Base-by-base conservation (phyloP, 2,113 vertebrate species). In the Takifugu flavidus region DNA sequence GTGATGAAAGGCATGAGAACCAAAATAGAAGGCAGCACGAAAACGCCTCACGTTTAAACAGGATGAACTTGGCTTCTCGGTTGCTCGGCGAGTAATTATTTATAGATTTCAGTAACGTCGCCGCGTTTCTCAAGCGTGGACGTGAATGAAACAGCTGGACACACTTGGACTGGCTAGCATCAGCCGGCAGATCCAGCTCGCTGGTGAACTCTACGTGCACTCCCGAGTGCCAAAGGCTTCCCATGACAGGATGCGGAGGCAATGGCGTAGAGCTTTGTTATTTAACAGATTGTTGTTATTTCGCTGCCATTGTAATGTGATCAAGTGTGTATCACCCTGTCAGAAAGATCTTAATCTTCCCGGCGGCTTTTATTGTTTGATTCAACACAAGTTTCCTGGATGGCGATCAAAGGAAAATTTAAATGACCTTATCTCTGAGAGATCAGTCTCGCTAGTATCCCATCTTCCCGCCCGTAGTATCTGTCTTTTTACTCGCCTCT, bases 271-370 rank as follows among this genome's bases (percentile, higher is more conserved):
- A 42, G 65, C 81, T 86, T 84, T 88, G 82, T 88, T 85, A 78
- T 79, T 84, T 77, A 53, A 60, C 67, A 67, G 66, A 82, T 82
- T 80, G 77, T 88, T 88, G 81, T 83, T 88, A 77, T 82, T 87
- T 79, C 74, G 56, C 74, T 69, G 74, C 79, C 84, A 90, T 86
- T 88, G 87, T 89, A 73, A 85, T 76, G 74, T 76, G 80, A 86
- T 82, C 78, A 56, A 77, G 74, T 75, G 77, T 76, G 75, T 75
- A 86, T 87, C 85, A 74, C 74, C 62, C 59, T 67, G 77, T 82
- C 79, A 74, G 49, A 73, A 25, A 68, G 80, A 88, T 82, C 61
- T 66, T 86, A 67, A 89, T 88, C 87, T 64, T 55, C 57, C 25
- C n/a, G 62, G 63, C 65, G 8, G 70, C 68, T 75, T 84, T 84